Percentiles rank a stretch among this genome's conserved stretches.
phyloP scores from a whole-genome alignment of 2,888 invertebrate genomes.

The Petrolisthes manimaculis region DNA sequence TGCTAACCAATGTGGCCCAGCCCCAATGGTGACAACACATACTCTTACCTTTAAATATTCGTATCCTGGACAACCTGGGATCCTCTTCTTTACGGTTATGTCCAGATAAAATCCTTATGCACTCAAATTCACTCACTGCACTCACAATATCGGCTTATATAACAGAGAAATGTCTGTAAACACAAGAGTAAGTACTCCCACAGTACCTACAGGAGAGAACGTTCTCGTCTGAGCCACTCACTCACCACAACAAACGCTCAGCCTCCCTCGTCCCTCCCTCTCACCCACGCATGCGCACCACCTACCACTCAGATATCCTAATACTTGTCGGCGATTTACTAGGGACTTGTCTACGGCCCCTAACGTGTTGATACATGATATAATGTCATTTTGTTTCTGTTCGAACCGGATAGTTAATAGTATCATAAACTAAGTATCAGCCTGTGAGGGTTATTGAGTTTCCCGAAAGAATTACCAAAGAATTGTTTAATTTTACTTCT shows the following conservation, averaged over 20 bases:
- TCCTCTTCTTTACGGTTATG: background rate
- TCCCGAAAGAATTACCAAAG: too few relatives aligned
- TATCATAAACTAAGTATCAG: too few relatives aligned
- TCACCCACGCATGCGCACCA: conserved; percentile 6
- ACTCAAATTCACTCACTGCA: conserved; percentile 8
- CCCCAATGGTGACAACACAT: conserved; percentile 4
- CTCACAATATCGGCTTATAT: background rate
- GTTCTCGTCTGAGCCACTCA: conserved; percentile 10
- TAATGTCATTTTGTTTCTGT: too few relatives aligned
- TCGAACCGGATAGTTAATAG: too few relatives aligned
- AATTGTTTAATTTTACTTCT: too few relatives aligned
- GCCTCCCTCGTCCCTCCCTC: conserved; percentile 3
- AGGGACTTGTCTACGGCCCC: too few relatives aligned
- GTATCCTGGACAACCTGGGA: background rate
- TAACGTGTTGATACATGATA: too few relatives aligned
- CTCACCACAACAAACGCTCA: conserved; percentile 13
- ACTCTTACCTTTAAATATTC: conserved; percentile 8
- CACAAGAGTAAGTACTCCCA: background rate
- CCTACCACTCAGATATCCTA: too few relatives aligned
- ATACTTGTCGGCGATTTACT: too few relatives aligned
- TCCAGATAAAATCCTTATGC: conserved; percentile 7
- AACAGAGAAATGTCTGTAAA: background rate
- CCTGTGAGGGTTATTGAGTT: too few relatives aligned
- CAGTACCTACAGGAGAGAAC: background rate
- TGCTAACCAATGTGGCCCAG: conserved; percentile 37